Conservation (phyloP, 1,140 invertebrate genomes). For the Habropoda laboriosa region DNA sequence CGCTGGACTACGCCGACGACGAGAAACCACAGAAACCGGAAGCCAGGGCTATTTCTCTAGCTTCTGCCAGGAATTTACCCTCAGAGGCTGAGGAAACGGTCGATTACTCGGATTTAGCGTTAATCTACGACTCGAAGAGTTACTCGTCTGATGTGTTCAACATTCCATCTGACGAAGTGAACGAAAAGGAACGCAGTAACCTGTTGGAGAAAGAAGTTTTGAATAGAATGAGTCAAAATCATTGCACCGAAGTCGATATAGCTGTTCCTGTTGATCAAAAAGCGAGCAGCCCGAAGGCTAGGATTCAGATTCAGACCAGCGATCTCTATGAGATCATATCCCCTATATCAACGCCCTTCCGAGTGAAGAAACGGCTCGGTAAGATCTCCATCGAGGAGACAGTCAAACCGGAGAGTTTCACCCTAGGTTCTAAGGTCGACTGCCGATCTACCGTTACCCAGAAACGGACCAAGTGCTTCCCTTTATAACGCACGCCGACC, state of each 20-base stretch:
- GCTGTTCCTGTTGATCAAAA: slow-evolving; percentile 74
- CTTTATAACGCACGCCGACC: slow-evolving; percentile 76
- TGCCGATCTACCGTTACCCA: slow-evolving; percentile 75
- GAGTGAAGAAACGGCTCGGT: slow-evolving; percentile 77
- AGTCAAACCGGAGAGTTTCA: slow-evolving; percentile 79
- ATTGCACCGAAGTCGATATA: slow-evolving; percentile 71
- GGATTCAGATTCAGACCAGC: slow-evolving; percentile 67
- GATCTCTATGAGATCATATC: slow-evolving; percentile 79
- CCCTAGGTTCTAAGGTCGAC: slow-evolving; percentile 75
- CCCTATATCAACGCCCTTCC: slow-evolving; percentile 76
- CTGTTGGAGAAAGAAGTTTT: slow-evolving; percentile 15
- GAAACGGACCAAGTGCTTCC: slow-evolving; percentile 79
- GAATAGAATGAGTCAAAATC: slow-evolving; percentile 52
- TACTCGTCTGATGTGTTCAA: slow-evolving; percentile 76
- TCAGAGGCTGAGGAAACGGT: slow-evolving; percentile 66
- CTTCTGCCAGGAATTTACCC: slow-evolving; percentile 68
- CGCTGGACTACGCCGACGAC: slow-evolving; percentile 78
- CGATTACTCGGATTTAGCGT: slow-evolving; percentile 61
- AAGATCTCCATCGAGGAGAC: slow-evolving; percentile 78
- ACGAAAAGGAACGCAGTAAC: not conserved
- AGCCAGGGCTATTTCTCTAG: slow-evolving; percentile 71
- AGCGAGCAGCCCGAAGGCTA: slow-evolving; percentile 59
- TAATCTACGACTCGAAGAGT: slow-evolving; percentile 73
- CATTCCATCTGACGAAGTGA: slow-evolving; percentile 62
- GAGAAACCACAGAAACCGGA: slow-evolving; percentile 72